Evolutionary conservation across 2,797 vertebrate species (phyloP).

Genomic region (Darevskia nairensis): DNA sequence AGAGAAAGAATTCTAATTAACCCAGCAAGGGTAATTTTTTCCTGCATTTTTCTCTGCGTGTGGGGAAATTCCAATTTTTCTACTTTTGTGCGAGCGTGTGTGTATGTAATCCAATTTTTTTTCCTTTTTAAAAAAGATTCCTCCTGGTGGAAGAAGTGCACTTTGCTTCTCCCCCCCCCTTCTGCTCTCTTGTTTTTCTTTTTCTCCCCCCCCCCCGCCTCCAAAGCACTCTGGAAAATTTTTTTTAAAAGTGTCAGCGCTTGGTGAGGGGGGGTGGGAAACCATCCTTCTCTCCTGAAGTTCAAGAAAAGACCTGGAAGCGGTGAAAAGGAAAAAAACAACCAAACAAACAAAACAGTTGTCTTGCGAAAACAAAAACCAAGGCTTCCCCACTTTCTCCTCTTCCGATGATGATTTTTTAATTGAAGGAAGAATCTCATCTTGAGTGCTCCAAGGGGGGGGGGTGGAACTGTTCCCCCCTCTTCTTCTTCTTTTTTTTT

Average conservation of each 20-base stretch:
- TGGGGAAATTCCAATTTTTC: conserved; percentile 74
- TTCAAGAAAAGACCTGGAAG: conserved; percentile 81
- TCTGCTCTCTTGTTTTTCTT: neutral
- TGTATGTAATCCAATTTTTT: neutral
- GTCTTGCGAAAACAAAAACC: conserved; percentile 65
- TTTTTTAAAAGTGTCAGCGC: conserved; percentile 74
- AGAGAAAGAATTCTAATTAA: conserved; percentile 58
- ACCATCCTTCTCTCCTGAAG: conserved; percentile 71
- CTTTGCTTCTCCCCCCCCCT: conserved; percentile 55
- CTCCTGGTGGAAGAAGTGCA: conserved; percentile 78
- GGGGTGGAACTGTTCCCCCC: conserved; percentile 17
- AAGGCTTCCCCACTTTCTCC: neutral
- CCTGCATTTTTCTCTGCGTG: conserved; percentile 68
- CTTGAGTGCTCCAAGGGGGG: conserved; percentile 55
- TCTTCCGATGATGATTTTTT: conserved; percentile 58
- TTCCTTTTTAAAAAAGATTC: conserved; percentile 25
- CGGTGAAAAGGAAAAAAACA: conserved; percentile 73
- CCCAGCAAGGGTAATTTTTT: conserved; percentile 81
- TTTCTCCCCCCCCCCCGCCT: conserved; percentile 41
- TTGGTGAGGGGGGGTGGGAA: conserved; percentile 62
- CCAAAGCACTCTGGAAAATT: conserved; percentile 77
- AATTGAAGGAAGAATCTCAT: conserved; percentile 68
- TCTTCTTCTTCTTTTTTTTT: neutral
- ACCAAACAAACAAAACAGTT: conserved; percentile 66
- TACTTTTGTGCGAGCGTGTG: conserved; percentile 24